A percentile compares a stretch with the other conserved stretches of the same genome.
phyloP scores from a whole-genome alignment of 1,140 invertebrate genomes.

The Drosophila santomea region DNA sequence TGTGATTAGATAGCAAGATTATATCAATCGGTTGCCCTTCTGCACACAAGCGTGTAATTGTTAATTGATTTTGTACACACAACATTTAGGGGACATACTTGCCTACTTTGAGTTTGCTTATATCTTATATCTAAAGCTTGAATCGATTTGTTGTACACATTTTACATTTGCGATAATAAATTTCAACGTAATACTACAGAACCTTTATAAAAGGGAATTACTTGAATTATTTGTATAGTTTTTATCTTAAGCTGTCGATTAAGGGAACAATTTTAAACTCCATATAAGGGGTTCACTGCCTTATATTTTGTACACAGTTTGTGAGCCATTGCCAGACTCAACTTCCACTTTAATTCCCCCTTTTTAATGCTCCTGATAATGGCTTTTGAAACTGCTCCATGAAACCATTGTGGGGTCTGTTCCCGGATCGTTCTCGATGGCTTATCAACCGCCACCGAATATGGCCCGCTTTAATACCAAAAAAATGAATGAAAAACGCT shows the following conservation, averaged over 20 bases:
- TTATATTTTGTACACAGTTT: slow-evolving; percentile 16
- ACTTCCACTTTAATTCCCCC: slow-evolving; percentile 13
- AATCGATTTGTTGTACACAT: not conserved
- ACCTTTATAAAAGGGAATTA: too few species aligned
- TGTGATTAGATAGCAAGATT: not conserved
- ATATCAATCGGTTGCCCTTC: not conserved
- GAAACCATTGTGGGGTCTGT: slow-evolving; percentile 19
- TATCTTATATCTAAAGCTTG: not conserved
- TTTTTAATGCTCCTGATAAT: slow-evolving; percentile 50
- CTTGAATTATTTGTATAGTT: too few species aligned
- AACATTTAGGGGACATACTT: not conserved
- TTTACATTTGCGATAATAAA: not conserved
- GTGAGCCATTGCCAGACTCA: slow-evolving; percentile 3
- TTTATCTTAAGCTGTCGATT: too few species aligned
- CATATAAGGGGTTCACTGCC: too few species aligned
- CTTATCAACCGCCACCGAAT: slow-evolving; percentile 49
- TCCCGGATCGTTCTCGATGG: slow-evolving; percentile 21
- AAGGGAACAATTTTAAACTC: too few species aligned
- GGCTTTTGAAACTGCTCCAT: slow-evolving; percentile 32
- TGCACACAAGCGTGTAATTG: not conserved
- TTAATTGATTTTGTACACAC: not conserved
- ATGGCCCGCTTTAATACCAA: slow-evolving; percentile 42
- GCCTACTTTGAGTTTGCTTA: not conserved
- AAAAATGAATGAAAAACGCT: slow-evolving; percentile 35
- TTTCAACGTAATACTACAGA: too few species aligned